These are phyloP conservation scores for Hydropsyche tenuis DNA, from an alignment of 1,140 invertebrate genomes.

Conservation along the genomic window DNA sequence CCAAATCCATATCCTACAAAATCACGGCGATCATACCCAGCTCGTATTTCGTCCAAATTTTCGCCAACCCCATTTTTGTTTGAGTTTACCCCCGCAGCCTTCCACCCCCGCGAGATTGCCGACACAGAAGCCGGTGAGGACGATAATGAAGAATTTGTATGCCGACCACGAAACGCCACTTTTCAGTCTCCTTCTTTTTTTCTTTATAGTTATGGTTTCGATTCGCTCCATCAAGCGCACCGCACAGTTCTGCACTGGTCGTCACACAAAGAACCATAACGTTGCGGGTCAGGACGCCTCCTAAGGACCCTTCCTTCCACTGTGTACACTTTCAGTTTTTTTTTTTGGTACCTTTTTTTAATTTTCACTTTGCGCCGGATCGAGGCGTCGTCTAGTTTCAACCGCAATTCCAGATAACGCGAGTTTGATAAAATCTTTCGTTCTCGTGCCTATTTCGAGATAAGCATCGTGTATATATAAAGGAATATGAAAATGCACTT, in stretches of 20 bases:
- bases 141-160: conserved; percentile 38
- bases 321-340: neutral
- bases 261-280: conserved; percentile 19
- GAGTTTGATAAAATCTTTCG: conserved; percentile 9
- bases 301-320: neutral
- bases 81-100: too few species aligned
- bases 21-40: too few species aligned
- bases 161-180: conserved; percentile 22
- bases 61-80: too few species aligned
- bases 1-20: too few species aligned
- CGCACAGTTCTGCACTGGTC: conserved; percentile 6
- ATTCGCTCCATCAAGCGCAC: conserved; percentile 32
- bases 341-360: conserved; percentile 6
- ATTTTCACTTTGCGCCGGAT: conserved; percentile 22
- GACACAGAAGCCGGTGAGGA: neutral
- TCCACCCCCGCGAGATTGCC: too few species aligned
- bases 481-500: too few species aligned
- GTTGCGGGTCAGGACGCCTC: conserved; percentile 4
- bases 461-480: too few species aligned
- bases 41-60: too few species aligned
- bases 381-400: neutral
- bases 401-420: conserved; percentile 6
- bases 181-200: conserved; percentile 27
- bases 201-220: conserved; percentile 32
- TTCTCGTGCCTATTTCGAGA: neutral